Conservation (phyloP, 1,140 invertebrate species). For the Drosophila aff. region DNA sequence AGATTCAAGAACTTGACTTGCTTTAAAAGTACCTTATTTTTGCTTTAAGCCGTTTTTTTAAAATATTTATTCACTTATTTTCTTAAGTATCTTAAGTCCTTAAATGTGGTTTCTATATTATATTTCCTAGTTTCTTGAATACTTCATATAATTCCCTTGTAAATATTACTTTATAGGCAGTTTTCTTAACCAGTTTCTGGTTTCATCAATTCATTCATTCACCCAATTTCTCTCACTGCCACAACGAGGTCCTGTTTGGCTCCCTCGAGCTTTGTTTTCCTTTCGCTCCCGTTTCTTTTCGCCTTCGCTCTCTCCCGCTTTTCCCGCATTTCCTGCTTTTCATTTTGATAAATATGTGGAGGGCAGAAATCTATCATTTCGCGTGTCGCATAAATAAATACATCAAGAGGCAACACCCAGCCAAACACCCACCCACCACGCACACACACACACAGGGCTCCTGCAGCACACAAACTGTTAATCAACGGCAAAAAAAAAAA, state of each 20-base stretch:
- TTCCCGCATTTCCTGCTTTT: slow-evolving; percentile 37
- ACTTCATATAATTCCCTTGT: too few relatives aligned
- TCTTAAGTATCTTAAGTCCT: too few relatives aligned
- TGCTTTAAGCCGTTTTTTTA: background rate
- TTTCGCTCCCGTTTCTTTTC: slow-evolving; percentile 13
- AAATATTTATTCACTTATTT: too few relatives aligned
- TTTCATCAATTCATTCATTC: background rate
- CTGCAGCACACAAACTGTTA: slow-evolving; percentile 39
- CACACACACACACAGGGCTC: slow-evolving; percentile 13
- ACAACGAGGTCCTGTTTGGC: background rate
- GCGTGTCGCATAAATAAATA: slow-evolving; percentile 72
- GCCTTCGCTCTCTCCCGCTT: slow-evolving; percentile 9
- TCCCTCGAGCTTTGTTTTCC: slow-evolving; percentile 44
- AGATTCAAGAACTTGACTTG: too few relatives aligned
- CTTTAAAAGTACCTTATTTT: background rate
- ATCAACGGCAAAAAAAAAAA: slow-evolving; percentile 34
- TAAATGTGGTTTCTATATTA: too few relatives aligned
- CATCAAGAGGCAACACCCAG: slow-evolving; percentile 46
- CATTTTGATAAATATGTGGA: slow-evolving; percentile 69
- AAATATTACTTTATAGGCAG: background rate
- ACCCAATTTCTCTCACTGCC: background rate
- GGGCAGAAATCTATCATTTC: slow-evolving; percentile 68
- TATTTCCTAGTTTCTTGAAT: too few relatives aligned
- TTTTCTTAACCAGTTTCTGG: background rate
- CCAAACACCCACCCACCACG: background rate